These are phyloP conservation scores for Coptodon bakossiorum DNA, from an alignment of 2,113 vertebrate genomes.

Conservation along the genomic window DNA sequence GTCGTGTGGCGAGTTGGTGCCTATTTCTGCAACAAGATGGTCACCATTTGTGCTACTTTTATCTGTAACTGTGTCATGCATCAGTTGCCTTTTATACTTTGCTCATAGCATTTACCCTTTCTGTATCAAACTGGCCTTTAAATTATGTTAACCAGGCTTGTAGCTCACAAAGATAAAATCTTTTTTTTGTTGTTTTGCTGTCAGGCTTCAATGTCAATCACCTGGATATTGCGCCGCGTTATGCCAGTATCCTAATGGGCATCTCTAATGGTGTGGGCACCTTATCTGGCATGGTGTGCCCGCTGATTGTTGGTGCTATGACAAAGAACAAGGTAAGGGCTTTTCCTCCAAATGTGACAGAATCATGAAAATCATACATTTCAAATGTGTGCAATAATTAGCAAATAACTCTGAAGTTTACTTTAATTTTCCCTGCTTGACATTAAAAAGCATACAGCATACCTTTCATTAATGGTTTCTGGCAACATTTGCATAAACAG, in stretches of 20 bases:
- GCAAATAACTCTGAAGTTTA: neutral
- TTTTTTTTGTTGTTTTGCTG: neutral
- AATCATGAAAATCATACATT: neutral
- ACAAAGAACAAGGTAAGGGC: constrained; percentile 92
- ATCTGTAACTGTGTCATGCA: neutral
- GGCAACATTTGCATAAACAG: neutral
- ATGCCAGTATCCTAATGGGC: constrained; percentile 98
- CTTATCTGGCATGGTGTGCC: constrained; percentile 97
- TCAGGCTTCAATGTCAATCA: constrained; percentile 98
- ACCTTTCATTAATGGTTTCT: neutral
- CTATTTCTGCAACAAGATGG: constrained; percentile 35
- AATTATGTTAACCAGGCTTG: neutral
- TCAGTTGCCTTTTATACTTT: neutral
- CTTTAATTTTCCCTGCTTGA: neutral
- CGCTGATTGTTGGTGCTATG: constrained; percentile 97
- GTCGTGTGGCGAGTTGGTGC: constrained; percentile 4
- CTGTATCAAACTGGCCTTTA: neutral
- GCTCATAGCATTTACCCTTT: neutral
- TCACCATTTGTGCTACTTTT: constrained; percentile 19
- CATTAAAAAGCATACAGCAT: neutral
- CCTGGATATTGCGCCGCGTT: constrained; percentile 96
- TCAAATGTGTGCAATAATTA: neutral
- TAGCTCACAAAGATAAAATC: neutral
- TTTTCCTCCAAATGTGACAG: neutral
- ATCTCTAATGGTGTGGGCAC: constrained; percentile 99